phyloP scores from a whole-genome alignment of 1,140 invertebrate species.

The Whitmania pigra region DNA sequence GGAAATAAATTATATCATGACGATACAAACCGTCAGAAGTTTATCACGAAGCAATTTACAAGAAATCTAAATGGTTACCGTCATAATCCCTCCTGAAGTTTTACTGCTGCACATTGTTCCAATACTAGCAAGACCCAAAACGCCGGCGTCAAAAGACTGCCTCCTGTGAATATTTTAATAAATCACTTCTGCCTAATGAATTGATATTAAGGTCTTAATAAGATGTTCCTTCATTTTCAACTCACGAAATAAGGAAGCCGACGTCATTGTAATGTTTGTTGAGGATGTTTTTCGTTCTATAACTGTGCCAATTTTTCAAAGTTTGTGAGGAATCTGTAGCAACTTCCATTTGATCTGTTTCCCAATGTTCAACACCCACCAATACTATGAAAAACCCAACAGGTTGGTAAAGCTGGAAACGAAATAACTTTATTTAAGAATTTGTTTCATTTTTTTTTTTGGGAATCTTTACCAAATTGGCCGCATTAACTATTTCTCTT shows the following conservation, averaged over 20 bases:
- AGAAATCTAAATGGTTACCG: constrained; percentile 40
- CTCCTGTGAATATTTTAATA: constrained; percentile 48
- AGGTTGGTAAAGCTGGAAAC: constrained; percentile 65
- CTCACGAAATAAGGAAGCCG: constrained; percentile 80
- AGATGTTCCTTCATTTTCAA: neutral
- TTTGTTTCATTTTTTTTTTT: neutral
- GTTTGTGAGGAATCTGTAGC: constrained; percentile 70
- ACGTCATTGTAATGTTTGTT: constrained; percentile 84
- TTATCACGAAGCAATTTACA: too few relatives aligned
- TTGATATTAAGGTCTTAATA: too few relatives aligned
- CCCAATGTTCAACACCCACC: constrained; percentile 87
- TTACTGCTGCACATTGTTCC: constrained; percentile 93
- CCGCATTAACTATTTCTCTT: neutral
- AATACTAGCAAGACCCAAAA: constrained; percentile 91
- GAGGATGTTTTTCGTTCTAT: constrained; percentile 63
- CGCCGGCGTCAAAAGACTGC: constrained; percentile 67
- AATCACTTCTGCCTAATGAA: neutral
- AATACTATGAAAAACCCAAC: constrained; percentile 86
- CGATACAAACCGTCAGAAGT: too few relatives aligned
- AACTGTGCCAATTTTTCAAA: constrained; percentile 73
- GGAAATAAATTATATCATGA: too few relatives aligned
- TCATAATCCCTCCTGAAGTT: constrained; percentile 88
- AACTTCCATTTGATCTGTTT: constrained; percentile 65
- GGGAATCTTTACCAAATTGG: neutral
- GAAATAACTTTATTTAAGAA: too few relatives aligned